Evolutionary conservation across 2,888 invertebrate genomes (phyloP).

Genomic region (Caenorhabditis sinica): DNA sequence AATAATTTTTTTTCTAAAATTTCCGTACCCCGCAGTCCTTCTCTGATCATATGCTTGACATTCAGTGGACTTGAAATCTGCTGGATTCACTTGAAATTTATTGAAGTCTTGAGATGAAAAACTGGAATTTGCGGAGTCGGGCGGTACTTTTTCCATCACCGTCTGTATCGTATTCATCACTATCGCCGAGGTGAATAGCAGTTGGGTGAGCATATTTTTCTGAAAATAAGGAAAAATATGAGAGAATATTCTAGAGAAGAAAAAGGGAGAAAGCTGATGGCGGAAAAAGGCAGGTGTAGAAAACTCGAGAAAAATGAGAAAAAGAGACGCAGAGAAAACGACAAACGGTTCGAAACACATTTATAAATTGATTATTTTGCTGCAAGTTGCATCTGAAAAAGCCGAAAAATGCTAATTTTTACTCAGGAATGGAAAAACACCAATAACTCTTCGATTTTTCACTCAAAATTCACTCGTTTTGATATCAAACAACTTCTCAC

Average conservation of each 20-base stretch:
- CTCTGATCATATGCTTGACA: background rate
- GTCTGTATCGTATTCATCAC: slow-evolving; percentile 31
- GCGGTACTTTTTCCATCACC: background rate
- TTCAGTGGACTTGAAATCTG: background rate
- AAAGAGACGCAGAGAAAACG: background rate
- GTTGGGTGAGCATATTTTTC: slow-evolving; percentile 34
- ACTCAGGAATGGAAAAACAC: too few species aligned
- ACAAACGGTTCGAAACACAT: too few species aligned
- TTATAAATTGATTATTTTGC: too few species aligned
- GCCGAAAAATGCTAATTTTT: too few species aligned
- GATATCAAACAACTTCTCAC: background rate
- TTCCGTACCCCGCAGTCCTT: background rate
- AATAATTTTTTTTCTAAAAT: background rate
- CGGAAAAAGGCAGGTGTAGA: too few species aligned
- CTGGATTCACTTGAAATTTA: slow-evolving; percentile 17
- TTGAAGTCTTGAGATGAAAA: background rate
- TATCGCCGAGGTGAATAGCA: background rate
- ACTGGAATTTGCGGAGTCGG: too few species aligned
- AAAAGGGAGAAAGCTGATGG: too few species aligned
- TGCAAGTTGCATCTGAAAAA: too few species aligned
- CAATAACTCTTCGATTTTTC: too few species aligned
- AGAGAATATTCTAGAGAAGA: too few species aligned
- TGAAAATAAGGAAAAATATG: too few species aligned
- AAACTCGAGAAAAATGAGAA: background rate
- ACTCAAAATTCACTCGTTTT: background rate